Evolutionary conservation across 2,888 invertebrate species (phyloP), one percentile per base, ranked within the genome.

Genomic region (Priocnemis perturbator): DNA sequence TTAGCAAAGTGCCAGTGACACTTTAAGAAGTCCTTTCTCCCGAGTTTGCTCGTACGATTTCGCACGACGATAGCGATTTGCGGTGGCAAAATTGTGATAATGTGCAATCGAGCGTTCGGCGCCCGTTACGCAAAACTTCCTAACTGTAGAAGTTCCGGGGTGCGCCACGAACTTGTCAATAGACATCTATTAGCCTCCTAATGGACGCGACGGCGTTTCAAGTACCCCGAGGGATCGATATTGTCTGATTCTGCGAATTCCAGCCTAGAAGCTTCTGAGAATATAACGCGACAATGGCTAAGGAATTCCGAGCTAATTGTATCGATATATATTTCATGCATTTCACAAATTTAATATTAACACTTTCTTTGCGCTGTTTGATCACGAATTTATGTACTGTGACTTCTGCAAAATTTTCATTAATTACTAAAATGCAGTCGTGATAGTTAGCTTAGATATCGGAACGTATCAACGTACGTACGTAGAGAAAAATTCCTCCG

Each of bases 121-220:
- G 50, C 37, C 37, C 37, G 19, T 60, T 58, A 20, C n/a, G 48
- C 48, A 45, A 30, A 47, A 62, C n/a, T 58, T 60, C 23, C 20
- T 58, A 58, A 62, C n/a, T 50, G 26, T 17, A 2, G 19, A 19
- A 52, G n/a, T 64, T 62, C 17, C 45, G 23, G 61, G 52, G 58
- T 59, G 60, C 48, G 53, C 19, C 71, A 14, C 20, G n/a, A 57
- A 30, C 63, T 58, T 55, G 44, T 60, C 62, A 60, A 70, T 50
- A 64, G 52, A 62, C 56, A 17, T 45, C 9, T 21, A 64, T 60
- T 63, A 11, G 4, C 19, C 5, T 17, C 7, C 48, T 67, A 60
- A 65, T 57, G 26, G 57, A 60, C n/a, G n/a, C 53, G 20, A 44
- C 19, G 44, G n/a, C 3, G 44, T 55, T 63, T 37, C 20, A 21